A percentile compares a stretch with the other conserved stretches of the same genome.
Evolutionary conservation across 2,888 invertebrate genomes (phyloP).

Genomic region (Sinopyrophorus schimmeli): DNA sequence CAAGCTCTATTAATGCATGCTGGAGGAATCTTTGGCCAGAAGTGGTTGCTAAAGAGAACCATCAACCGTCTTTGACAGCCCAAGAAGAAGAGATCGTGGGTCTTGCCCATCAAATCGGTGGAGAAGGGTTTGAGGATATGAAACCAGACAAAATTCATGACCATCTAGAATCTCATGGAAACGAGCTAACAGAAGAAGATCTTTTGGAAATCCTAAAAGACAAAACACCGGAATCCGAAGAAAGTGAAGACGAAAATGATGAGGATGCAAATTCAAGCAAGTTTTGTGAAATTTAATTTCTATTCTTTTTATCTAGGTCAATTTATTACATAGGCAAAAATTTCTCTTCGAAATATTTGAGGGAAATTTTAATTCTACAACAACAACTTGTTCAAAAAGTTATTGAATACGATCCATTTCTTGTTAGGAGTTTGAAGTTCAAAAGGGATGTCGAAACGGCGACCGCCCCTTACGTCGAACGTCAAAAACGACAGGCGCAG

Average conservation of each 20-base stretch:
- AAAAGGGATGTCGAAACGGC: slow-evolving; percentile 6
- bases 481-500: slow-evolving; percentile 2
- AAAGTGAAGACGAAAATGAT: slow-evolving; percentile 5
- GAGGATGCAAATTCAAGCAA: too few species aligned
- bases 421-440: slow-evolving; percentile 1
- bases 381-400: background rate
- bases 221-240: background rate
- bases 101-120: slow-evolving; percentile 10
- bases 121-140: slow-evolving; percentile 10
- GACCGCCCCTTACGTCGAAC: slow-evolving; percentile 7
- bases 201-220: background rate
- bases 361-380: too few species aligned
- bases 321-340: too few species aligned
- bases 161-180: background rate
- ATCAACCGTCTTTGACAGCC: background rate
- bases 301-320: too few species aligned
- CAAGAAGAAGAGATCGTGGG: slow-evolving; percentile 4
- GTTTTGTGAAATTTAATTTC: too few species aligned
- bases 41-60: too few species aligned
- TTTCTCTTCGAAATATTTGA: background rate
- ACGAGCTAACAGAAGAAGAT: slow-evolving; percentile 3
- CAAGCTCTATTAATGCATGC: too few species aligned
- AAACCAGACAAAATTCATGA: slow-evolving; percentile 3
- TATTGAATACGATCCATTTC: background rate
- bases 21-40: too few species aligned